Base-by-base conservation (phyloP, 2,113 vertebrate genomes). In the Chaetura pelagica region DNA sequence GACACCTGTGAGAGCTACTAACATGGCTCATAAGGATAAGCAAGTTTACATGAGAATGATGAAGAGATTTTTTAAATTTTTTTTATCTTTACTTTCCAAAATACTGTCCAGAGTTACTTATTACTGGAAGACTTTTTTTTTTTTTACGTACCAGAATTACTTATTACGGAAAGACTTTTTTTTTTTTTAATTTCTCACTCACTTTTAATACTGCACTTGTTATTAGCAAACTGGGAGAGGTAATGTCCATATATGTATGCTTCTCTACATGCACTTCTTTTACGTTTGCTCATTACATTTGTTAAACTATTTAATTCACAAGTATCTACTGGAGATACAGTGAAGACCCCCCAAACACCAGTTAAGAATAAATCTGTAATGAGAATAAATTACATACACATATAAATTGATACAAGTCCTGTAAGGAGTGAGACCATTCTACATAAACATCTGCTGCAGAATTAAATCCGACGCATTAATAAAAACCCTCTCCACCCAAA, bases 391-490 rank as follows among this genome's bases (percentile, higher is more conserved):
- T 96, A 94, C 74, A 81, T 52, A 90, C 27, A 68, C 92, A 77
- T 84, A 94, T 94, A 79, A 96, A 95, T 97, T 97, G 95, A 97
- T 97, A 49, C 59, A 46, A 94, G 92, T 94, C 94, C 86, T 96
- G 61, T 62, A 94, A 64, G 59, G 90, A 90, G 68, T 78, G 66
- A 96, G 95, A 93, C 62, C 93, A 94, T 96, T 95, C 87, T 95
- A 68, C 93, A 95, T 78, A 97, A 97, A 96, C 96, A 97, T 94
- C 96, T 93, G 83, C 96, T 91, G 58, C 78, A 52, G 95, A 96
- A 97, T 98, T 97, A 97, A 97, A 97, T 96, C 90, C 89, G 94
- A 91, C 94, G 79, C 83, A 96, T 97, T 96, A 96, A 94, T 97
- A 96, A 95, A 93, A 94, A 69, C 64, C 59, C 55, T 75, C 67